Evolutionary conservation across 2,797 vertebrate genomes (phyloP).

Genomic region (Arremon aurantiirostris): DNA sequence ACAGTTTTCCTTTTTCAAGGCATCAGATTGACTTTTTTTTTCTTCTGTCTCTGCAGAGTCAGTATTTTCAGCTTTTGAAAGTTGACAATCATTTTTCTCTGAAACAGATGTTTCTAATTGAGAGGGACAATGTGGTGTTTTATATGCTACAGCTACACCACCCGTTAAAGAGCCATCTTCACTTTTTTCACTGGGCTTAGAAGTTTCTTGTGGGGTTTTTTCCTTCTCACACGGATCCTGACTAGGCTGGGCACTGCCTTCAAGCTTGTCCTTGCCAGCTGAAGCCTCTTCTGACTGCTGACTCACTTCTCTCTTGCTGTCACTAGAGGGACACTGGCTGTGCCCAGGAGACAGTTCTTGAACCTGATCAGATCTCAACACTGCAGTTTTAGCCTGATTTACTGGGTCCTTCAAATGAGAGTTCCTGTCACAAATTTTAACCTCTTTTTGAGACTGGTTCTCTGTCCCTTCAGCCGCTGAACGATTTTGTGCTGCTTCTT

Average conservation of each 20-base stretch:
- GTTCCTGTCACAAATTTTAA: neutral
- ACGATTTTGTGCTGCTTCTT: neutral
- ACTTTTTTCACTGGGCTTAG: neutral
- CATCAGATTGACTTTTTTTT: neutral
- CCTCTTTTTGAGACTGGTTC: neutral
- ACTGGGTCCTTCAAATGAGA: neutral
- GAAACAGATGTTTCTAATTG: neutral
- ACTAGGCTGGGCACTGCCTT: neutral
- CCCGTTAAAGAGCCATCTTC: constrained; percentile 14
- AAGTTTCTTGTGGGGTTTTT: rapidly evolving
- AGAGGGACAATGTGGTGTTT: neutral
- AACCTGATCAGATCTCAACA: constrained; percentile 52
- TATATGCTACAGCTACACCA: neutral
- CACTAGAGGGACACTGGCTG: neutral
- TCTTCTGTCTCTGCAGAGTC: neutral
- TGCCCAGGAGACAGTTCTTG: constrained; percentile 62
- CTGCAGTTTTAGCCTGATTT: constrained; percentile 53
- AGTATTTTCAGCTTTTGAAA: neutral
- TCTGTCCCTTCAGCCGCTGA: neutral
- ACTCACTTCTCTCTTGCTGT: neutral
- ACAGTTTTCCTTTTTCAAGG: neutral
- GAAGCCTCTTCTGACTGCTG: neutral
- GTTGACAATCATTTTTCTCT: neutral
- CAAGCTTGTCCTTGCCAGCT: neutral
- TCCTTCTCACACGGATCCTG: neutral